These are phyloP conservation scores for Sarcophilus harrisii DNA, from an alignment of 2,797 vertebrate species.

Conservation along the genomic window DNA sequence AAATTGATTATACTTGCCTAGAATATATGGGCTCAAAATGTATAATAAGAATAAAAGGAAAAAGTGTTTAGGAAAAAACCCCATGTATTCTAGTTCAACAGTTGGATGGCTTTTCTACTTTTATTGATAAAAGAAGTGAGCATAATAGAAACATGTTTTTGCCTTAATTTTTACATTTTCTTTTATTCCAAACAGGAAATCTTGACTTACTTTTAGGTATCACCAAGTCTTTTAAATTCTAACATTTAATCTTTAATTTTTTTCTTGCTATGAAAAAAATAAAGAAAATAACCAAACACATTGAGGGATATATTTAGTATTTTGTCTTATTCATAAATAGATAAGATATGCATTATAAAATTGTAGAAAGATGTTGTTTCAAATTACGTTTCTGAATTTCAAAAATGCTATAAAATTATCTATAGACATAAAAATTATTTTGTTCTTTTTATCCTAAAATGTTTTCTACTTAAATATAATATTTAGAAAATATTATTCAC, in stretches of 20 bases:
- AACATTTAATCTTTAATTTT: slow-evolving; percentile 55
- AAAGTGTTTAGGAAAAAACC: slow-evolving; percentile 51
- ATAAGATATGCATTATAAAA: background rate
- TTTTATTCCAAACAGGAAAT: slow-evolving; percentile 22
- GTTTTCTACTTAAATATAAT: background rate
- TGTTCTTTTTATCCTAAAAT: background rate
- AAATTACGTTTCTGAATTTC: background rate
- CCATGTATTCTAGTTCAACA: slow-evolving; percentile 62
- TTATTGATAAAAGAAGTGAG: slow-evolving; percentile 69
- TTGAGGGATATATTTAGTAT: slow-evolving; percentile 14
- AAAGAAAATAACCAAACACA: slow-evolving; percentile 10
- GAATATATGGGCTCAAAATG: slow-evolving; percentile 34
- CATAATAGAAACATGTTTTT: slow-evolving; percentile 61
- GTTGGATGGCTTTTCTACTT: slow-evolving; percentile 58
- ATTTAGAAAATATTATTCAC: background rate
- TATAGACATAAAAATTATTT: background rate
- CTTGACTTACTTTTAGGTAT: slow-evolving; percentile 42
- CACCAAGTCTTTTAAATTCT: slow-evolving; percentile 42
- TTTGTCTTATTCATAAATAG: background rate
- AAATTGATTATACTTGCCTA: slow-evolving; percentile 19
- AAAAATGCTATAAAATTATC: background rate
- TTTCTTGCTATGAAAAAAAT: slow-evolving; percentile 26
- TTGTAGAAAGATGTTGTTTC: background rate
- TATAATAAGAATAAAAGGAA: slow-evolving; percentile 60
- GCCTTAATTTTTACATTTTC: slow-evolving; percentile 65